Evolutionary conservation across 2,113 vertebrate species (phyloP).

Genomic region (Chionomys nivalis): DNA sequence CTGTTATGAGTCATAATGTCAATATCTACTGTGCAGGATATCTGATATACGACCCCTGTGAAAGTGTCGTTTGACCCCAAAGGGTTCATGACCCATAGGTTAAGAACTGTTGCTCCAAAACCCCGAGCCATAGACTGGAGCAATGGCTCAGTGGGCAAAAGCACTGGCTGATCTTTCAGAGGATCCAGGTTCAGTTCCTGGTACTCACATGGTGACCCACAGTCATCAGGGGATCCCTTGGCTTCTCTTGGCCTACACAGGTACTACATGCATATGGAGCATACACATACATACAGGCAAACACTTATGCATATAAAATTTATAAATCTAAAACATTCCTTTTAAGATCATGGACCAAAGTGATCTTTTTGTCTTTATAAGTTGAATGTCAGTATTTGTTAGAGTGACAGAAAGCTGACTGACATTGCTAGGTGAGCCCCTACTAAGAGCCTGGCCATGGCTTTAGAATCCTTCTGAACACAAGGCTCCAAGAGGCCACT

Average conservation of each 20-base stretch:
- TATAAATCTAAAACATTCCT: not conserved
- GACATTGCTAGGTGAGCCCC: not conserved
- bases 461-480: not conserved
- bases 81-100: not conserved
- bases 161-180: not conserved
- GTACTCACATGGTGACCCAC: not conserved
- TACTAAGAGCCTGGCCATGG: not conserved
- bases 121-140: not conserved
- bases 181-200: not conserved
- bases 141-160: not conserved
- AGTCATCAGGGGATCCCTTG: not conserved
- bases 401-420: not conserved
- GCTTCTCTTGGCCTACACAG: not conserved
- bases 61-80: not conserved
- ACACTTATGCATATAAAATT: too few relatives aligned
- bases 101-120: not conserved
- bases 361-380: not conserved
- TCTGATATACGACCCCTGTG: too few relatives aligned
- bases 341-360: not conserved
- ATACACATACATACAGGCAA: not conserved
- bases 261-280: not conserved
- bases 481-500: not conserved
- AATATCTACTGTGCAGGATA: not conserved
- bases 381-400: not conserved
- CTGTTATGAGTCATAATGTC: not conserved